Conservation (phyloP, 2,888 invertebrate genomes). For the Steinernema hermaphroditum region DNA sequence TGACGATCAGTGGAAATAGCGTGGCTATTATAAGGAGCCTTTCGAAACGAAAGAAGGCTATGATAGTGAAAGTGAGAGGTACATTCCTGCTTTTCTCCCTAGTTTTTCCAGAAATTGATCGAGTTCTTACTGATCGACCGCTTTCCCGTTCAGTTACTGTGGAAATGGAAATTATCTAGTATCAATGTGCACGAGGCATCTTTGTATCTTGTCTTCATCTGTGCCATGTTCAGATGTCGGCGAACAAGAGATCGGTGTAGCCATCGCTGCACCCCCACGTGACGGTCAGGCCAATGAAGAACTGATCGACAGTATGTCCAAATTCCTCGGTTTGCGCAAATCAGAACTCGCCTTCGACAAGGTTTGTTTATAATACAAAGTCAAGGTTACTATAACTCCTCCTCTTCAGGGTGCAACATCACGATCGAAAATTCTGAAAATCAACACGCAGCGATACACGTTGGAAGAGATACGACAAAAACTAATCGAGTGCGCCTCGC, state of each 20-base stretch:
- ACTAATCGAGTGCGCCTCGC: slow-evolving; percentile 32
- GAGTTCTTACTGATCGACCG: too few relatives aligned
- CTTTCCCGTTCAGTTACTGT: too few relatives aligned
- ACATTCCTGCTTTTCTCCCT: too few relatives aligned
- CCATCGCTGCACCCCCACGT: slow-evolving; percentile 80
- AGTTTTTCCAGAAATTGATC: too few relatives aligned
- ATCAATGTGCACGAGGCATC: too few relatives aligned
- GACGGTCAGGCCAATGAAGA: slow-evolving; percentile 82
- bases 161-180: too few relatives aligned
- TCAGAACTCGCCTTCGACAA: slow-evolving; percentile 75
- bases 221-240: slow-evolving; percentile 43
- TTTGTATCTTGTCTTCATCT: slow-evolving; percentile 22
- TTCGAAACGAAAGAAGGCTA: too few relatives aligned
- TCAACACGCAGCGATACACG: slow-evolving; percentile 44
- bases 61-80: too few relatives aligned
- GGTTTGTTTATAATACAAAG: slow-evolving; percentile 67
- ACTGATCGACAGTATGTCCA: slow-evolving; percentile 76
- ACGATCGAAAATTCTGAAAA: slow-evolving; percentile 52
- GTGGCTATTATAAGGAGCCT: too few relatives aligned
- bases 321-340: slow-evolving; percentile 75
- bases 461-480: slow-evolving; percentile 47
- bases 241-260: slow-evolving; percentile 74
- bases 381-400: slow-evolving; percentile 14
- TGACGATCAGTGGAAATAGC: too few relatives aligned
- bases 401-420: slow-evolving; percentile 54